Base-by-base conservation (phyloP, 1,140 invertebrate genomes). In the Pseudomyrmex cubaensis region DNA sequence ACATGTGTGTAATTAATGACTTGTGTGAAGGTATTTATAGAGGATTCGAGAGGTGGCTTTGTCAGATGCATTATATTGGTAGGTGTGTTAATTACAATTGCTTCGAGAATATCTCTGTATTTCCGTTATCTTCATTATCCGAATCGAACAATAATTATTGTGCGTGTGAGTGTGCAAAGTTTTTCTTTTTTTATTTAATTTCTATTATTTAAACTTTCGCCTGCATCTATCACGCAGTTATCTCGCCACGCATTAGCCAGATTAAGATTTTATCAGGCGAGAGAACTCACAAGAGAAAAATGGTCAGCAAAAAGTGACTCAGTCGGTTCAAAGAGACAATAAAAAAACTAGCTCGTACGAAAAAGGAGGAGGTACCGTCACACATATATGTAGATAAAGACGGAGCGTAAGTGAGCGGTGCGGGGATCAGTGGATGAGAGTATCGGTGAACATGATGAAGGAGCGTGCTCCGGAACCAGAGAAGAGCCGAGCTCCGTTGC, bases 391-490 rank as follows among this genome's bases (percentile, higher is more conserved):
- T 57, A 20, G 35, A 78, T 59, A 48, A 78, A 78, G 52, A 10
- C 64, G 61, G 70, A 69, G 52, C 35, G 66, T 52, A 62, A 73
- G 66, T 77, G 82, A 84, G 70, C 64, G 48, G 69, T 25, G n/a
- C 20, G 59, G 15, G 77, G 50, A 64, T 62, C 35, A 66, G 57
- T 69, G 56, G 77, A 83, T 85, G 62, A 82, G 84, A 72, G 80
- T 86, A 86, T 86, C 73, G 84, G 87, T 73, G 87, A 86, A 89
- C 87, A 88, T 86, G 87, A 89, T 89, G 87, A 76, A 89, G 64
- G 84, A 89, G 84, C 80, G 52, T 84, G 84, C 82, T 72, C 56
- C 69, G 83, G 50, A 83, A 61, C 77, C 46, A 57, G 66, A 54
- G 54, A 59, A 59, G 85, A 70, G 66, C 46, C 57, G 54, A 61